Base-by-base conservation (phyloP, 2,113 vertebrate genomes). In the Boleophthalmus pectinirostris region DNA sequence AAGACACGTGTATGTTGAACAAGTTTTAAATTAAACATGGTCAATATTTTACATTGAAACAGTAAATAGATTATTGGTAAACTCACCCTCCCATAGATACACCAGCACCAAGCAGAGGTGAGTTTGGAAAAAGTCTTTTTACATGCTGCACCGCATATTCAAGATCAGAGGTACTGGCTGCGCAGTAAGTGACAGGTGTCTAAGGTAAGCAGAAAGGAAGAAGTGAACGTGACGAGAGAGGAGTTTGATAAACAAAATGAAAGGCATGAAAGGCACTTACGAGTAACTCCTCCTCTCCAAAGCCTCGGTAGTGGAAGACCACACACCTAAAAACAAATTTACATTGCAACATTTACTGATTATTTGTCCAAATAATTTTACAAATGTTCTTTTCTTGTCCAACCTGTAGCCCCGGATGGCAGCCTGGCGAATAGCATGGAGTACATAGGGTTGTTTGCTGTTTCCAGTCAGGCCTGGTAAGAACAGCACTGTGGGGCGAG, bases 41-140 rank as follows among this genome's bases (percentile, higher is more conserved):
- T 49, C 16, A 5, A 49, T 3, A 18, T 16, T 49, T 16, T 21
- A 60, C 16, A 46, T 33, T 75, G 45, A 10, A 23, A 51, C 35
- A 10, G 13, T 23, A 78, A 69, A 74, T 6, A 14, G 0, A 35
- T 2, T 43, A 18, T 20, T 45, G 21, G 4, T 35, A 24, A 15
- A 85, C 93, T 95, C 85, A 96, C 96, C 95, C 95, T 87, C 95
- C 95, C 38, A 95, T 74, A 46, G 96, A 96, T n/a, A 95, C 89
- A 24, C 96, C 95, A 14, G 90, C 89, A 1, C 94, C 95, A 63
- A 95, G 82, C 74, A 95, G 66, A 0, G 94, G 94, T 7, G 94
- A 89, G 4, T 69, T 65, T 2, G 94, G 85, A 76, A 85, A 85
- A 1, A 75, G 73, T 25, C 46, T 67, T 79, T 90, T 92, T n/a